Percentiles rank a stretch among this genome's conserved stretches.
phyloP scores from a whole-genome alignment of 1,140 invertebrate species.

The Drosophila orosa region DNA sequence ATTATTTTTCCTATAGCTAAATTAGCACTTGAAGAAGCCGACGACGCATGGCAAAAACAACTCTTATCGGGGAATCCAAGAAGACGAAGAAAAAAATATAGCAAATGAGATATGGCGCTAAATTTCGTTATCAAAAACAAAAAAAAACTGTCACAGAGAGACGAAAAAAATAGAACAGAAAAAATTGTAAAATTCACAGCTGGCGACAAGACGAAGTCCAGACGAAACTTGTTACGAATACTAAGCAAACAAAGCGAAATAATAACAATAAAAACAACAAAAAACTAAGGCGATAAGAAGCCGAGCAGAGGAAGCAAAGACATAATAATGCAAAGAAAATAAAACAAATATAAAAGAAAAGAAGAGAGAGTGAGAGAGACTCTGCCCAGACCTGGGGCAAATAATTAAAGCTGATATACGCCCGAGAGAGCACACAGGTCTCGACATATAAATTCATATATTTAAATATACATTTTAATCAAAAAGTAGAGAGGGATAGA shows the following conservation, averaged over 20 bases:
- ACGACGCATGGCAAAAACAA: constrained; percentile 12
- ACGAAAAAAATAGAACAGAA: constrained; percentile 33
- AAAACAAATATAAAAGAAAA: constrained; percentile 20
- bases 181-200: constrained; percentile 35
- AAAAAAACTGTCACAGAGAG: constrained; percentile 6
- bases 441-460: constrained; percentile 14
- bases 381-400: constrained; percentile 44
- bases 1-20: constrained; percentile 3
- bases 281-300: constrained; percentile 19
- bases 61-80: constrained; percentile 48
- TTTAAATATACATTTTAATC: constrained; percentile 29
- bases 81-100: constrained; percentile 12
- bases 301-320: neutral
- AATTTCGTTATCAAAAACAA: constrained; percentile 59
- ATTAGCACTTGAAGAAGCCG: constrained; percentile 40
- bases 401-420: constrained; percentile 29
- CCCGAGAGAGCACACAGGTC: neutral
- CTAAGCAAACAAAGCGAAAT: constrained; percentile 29
- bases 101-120: constrained; percentile 53
- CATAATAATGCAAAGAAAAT: constrained; percentile 8
- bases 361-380: neutral
- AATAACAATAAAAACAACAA: constrained; percentile 5
- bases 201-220: constrained; percentile 35
- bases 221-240: constrained; percentile 18
- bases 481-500: constrained; percentile 17